Conservation (phyloP, 2,113 vertebrate species). For the Gymnobelideus leadbeateri region DNA sequence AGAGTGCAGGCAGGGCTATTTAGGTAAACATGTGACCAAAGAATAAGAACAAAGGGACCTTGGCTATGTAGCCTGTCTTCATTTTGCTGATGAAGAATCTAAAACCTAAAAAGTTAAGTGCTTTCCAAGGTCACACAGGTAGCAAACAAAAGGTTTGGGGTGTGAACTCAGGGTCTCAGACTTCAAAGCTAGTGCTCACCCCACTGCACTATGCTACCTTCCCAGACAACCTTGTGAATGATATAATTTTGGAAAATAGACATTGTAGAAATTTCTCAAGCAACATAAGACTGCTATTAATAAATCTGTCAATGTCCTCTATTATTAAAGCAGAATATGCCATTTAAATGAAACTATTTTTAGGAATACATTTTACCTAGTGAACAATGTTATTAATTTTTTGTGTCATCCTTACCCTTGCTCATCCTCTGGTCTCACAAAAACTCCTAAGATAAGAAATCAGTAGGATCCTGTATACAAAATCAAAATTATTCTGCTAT, state of each 20-base stretch:
- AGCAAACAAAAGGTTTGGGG: background rate
- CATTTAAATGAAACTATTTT: constrained; percentile 47
- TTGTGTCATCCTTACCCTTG: constrained; percentile 64
- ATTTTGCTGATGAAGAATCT: background rate
- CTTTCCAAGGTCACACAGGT: background rate
- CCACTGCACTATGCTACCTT: background rate
- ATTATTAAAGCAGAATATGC: constrained; percentile 20
- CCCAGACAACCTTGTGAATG: background rate
- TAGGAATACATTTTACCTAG: constrained; percentile 43
- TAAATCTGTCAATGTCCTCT: background rate
- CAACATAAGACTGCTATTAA: background rate
- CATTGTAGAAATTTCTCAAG: background rate
- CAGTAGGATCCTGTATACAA: constrained; percentile 54
- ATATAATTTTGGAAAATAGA: background rate
- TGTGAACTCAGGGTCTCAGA: background rate
- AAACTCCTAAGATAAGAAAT: constrained; percentile 65
- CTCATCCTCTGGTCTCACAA: constrained; percentile 63
- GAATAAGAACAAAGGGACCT: background rate
- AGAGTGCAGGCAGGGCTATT: background rate
- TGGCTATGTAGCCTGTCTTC: background rate
- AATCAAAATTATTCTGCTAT: constrained; percentile 59
- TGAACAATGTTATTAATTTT: constrained; percentile 52
- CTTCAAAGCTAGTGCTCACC: background rate
- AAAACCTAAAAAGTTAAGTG: background rate
- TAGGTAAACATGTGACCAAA: background rate